A percentile compares a stretch with the other conserved stretches of the same genome.
Conservation (phyloP, 2,888 invertebrate genomes). For the Synergus gifuensis region DNA sequence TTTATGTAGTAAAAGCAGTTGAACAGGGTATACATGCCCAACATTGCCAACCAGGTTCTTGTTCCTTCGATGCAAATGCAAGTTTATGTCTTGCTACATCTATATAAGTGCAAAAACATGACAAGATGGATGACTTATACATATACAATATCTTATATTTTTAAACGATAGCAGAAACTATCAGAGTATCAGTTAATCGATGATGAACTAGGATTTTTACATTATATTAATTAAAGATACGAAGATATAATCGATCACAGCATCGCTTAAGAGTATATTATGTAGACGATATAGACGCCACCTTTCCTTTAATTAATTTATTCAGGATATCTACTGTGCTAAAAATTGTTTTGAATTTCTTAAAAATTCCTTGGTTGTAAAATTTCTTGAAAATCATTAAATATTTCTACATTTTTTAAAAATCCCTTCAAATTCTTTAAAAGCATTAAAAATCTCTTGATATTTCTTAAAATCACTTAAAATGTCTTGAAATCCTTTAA, state of each 20-base stretch:
- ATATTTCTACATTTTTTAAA: no score
- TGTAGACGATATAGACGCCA: no score
- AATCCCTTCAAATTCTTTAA: no score
- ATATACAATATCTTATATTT: neutral
- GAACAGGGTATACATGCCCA: neutral
- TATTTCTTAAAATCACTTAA: no score
- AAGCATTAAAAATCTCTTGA: no score
- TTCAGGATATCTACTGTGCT: no score
- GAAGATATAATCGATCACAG: neutral
- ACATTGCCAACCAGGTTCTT: conserved; percentile 21
- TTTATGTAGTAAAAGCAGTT: conserved; percentile 50
- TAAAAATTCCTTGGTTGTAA: no score
- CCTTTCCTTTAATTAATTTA: no score
- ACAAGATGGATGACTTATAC: neutral
- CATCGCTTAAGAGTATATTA: no score
- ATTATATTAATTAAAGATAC: conserved; percentile 4
- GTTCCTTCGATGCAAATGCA: conserved; percentile 14
- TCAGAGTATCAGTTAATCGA: neutral
- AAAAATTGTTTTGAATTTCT: no score
- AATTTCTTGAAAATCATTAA: no score
- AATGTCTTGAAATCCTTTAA: no score
- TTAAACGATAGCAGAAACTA: neutral
- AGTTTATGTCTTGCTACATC: conserved; percentile 15
- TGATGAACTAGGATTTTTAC: neutral
- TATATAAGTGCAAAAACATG: neutral